phyloP scores from a whole-genome alignment of 2,113 vertebrate genomes.

The Scomber colias region DNA sequence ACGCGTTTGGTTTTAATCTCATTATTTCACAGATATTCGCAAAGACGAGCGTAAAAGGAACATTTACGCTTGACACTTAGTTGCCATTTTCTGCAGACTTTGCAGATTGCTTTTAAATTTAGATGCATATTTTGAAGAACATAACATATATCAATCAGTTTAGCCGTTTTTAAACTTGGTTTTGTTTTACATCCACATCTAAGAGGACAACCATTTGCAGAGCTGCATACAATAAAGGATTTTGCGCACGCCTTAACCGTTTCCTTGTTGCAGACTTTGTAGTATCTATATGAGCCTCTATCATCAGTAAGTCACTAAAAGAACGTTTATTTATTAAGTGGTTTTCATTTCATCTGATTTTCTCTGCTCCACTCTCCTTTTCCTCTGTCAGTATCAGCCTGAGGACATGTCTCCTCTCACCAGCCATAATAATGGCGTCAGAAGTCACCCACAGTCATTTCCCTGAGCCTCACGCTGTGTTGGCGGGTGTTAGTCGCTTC shows the following conservation, averaged over 20 bases:
- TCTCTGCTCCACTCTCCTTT: background rate
- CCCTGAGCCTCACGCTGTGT: conserved; percentile 46
- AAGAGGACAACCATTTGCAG: background rate
- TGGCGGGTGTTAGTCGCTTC: conserved; percentile 44
- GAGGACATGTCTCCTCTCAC: background rate
- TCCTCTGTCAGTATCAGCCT: background rate
- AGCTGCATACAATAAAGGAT: background rate
- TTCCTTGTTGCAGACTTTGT: background rate
- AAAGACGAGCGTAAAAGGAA: background rate
- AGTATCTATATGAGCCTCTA: too few species aligned
- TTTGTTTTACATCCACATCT: background rate
- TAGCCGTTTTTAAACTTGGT: background rate
- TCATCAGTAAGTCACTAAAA: background rate
- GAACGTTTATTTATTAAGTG: background rate
- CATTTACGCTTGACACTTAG: background rate
- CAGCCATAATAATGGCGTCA: background rate
- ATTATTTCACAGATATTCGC: conserved; percentile 2
- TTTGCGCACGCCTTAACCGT: conserved; percentile 5
- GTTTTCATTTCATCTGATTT: background rate
- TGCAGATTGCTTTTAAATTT: background rate
- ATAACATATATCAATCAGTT: too few species aligned
- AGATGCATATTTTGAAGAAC: background rate
- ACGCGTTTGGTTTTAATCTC: conserved; percentile 27
- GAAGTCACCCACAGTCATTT: conserved; percentile 14
- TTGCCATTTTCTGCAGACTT: background rate